Conservation (phyloP, 2,888 invertebrate species). For the Shargacucullia verbasci region DNA sequence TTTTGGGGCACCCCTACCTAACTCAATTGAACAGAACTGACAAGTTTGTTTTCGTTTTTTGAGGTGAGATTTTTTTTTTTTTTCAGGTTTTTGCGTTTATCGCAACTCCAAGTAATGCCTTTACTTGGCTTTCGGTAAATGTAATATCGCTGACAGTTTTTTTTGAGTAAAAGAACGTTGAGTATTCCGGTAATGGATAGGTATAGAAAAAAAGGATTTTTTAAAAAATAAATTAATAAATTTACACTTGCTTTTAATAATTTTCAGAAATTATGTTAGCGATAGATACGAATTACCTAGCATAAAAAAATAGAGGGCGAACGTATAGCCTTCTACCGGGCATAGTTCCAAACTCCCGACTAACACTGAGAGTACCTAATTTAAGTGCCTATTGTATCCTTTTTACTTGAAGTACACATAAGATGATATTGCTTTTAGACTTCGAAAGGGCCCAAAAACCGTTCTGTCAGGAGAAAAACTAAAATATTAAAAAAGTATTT, state of each 20-base stretch:
- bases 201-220: background rate
- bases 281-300: too few species aligned
- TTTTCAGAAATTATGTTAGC: too few species aligned
- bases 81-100: conserved; percentile 30
- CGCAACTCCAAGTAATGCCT: conserved; percentile 28
- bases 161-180: background rate
- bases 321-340: too few species aligned
- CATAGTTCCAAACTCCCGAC: too few species aligned
- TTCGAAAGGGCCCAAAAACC: too few species aligned
- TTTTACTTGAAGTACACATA: background rate
- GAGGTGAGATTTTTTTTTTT: conserved; percentile 42
- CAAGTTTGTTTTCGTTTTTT: conserved; percentile 57
- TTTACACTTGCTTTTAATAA: too few species aligned
- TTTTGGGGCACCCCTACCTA: conserved; percentile 60
- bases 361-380: too few species aligned
- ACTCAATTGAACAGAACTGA: conserved; percentile 70
- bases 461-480: too few species aligned
- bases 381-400: too few species aligned
- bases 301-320: too few species aligned
- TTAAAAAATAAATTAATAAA: too few species aligned
- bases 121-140: conserved; percentile 19
- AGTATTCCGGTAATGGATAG: background rate
- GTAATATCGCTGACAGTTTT: conserved; percentile 1
- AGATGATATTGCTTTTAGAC: too few species aligned
- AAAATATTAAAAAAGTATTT: conserved; percentile 7